Percentiles rank a stretch among this genome's conserved stretches.
Conservation (phyloP, 2,113 vertebrate genomes). For the Gallinago undulata region DNA sequence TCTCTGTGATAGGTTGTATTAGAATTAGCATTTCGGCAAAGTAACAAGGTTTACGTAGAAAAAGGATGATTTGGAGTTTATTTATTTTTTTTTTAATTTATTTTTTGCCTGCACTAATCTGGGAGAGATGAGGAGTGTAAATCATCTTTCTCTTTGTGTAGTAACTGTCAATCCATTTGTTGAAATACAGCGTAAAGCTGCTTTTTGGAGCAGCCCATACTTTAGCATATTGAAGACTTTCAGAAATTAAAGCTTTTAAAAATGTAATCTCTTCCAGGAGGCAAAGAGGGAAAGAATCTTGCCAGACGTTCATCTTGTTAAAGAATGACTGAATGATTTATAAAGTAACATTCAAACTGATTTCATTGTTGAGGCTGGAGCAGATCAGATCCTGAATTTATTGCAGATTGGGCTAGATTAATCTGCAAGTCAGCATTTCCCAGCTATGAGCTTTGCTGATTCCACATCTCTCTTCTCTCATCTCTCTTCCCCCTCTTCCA, state of each 20-base stretch:
- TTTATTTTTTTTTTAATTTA: neutral
- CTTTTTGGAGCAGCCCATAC: slow-evolving; percentile 27
- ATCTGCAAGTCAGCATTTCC: slow-evolving; percentile 33
- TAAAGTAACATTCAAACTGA: slow-evolving; percentile 58
- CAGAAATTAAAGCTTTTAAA: slow-evolving; percentile 60
- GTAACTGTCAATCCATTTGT: slow-evolving; percentile 14
- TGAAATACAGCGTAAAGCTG: slow-evolving; percentile 26
- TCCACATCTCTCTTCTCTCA: neutral
- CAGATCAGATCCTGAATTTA: slow-evolving; percentile 63
- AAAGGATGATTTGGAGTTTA: neutral
- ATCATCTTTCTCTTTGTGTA: slow-evolving; percentile 29
- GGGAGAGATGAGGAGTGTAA: neutral
- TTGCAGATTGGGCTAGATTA: slow-evolving; percentile 51
- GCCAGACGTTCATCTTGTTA: slow-evolving; percentile 53
- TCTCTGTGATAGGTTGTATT: neutral
- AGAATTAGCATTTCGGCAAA: slow-evolving; percentile 44
- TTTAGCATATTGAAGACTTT: slow-evolving; percentile 55
- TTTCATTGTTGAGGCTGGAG: slow-evolving; percentile 56
- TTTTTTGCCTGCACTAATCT: neutral
- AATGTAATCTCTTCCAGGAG: slow-evolving; percentile 50
- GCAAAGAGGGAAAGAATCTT: slow-evolving; percentile 9
- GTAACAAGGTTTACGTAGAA: neutral
- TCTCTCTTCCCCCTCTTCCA: neutral
- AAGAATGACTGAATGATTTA: slow-evolving; percentile 68
- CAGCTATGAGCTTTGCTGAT: slow-evolving; percentile 44